phyloP scores from a whole-genome alignment of 1,140 invertebrate species.

The Phortica variegata region DNA sequence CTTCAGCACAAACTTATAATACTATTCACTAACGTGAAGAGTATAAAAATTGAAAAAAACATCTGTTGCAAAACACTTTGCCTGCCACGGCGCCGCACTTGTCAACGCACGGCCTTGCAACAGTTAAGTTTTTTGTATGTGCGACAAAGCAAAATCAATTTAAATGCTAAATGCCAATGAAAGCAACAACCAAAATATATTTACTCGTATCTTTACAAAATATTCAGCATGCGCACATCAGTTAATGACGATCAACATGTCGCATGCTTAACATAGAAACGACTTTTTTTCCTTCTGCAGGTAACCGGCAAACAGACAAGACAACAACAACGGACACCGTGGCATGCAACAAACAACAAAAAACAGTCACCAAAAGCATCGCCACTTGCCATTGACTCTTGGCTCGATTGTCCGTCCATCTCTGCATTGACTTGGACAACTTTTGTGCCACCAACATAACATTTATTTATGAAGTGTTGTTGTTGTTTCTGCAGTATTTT shows the following conservation, averaged over 20 bases:
- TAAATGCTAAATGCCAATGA: conserved; percentile 18
- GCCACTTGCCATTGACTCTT: neutral
- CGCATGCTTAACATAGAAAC: conserved; percentile 19
- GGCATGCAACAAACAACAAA: no score
- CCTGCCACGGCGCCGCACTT: no score
- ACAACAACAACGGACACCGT: no score
- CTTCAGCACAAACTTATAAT: no score
- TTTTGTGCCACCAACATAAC: conserved; percentile 4
- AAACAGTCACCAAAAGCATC: neutral
- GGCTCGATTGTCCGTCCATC: conserved; percentile 5
- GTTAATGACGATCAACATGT: conserved; percentile 19
- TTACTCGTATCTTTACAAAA: neutral
- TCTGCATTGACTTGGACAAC: conserved; percentile 9
- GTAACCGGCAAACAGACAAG: conserved; percentile 4
- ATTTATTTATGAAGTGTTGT: conserved; percentile 2
- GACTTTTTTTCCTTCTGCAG: neutral
- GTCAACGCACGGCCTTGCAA: no score
- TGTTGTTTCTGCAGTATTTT: conserved; percentile 13
- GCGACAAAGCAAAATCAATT: conserved; percentile 20
- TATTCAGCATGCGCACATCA: conserved; percentile 8
- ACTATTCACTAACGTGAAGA: no score
- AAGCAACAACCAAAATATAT: conserved; percentile 2
- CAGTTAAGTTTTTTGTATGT: no score
- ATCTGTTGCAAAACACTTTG: no score
- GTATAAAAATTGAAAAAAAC: no score